Base-by-base conservation (phyloP, 30 jellyfish, hydroid and myxozoan genomes). In the Chironex yamaguchii region DNA sequence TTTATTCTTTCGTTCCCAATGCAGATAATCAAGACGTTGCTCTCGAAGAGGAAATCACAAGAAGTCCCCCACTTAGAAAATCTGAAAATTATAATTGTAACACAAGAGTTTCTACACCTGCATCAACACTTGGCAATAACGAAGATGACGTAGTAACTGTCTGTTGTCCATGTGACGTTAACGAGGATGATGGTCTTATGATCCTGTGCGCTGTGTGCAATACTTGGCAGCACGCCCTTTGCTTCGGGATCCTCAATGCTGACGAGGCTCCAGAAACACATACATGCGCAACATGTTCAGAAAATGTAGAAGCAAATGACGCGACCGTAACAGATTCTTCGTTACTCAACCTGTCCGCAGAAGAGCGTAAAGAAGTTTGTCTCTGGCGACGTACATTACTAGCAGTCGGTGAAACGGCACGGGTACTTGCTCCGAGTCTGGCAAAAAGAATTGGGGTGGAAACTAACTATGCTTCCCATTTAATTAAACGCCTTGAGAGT, bases 141-240 rank as follows among this genome's bases (percentile, higher is more conserved):
- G 82, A 86, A 0, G 87, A 29, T 0, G 97, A 75, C n/a, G 85
- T 34, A 20, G 80, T 76, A 17, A 49, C 78, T 22, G 93, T 79
- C 23, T 25, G 30, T 4, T 92, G 98, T 49, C 97, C 94, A 20
- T 92, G 98, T 82, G 97, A 95, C 22, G 98, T 87, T 20, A 75
- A 92, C 32, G 92, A 85, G 97, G 98, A 92, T 87, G 98, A 92
- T 67, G 98, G 98, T 4, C 52, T 92, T 70, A 92, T 92, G 98
- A 92, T 92, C 9, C 78, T 92, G 17, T 92, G 98, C 69, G 97
- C 97, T 12, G 74, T 34, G 29, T 92, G 98, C 42, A 90, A 87
- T 14, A 86, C 98, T 36, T 92, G 98, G 98, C 98, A 92, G 49
- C 98, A 92, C 58, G 98, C 98, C 11, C 63, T 85, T 3, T 92